A percentile compares a stretch with the other conserved stretches of the same genome.
Conservation (phyloP, 1,140 invertebrate genomes). For the Luehdorfia chinensis region DNA sequence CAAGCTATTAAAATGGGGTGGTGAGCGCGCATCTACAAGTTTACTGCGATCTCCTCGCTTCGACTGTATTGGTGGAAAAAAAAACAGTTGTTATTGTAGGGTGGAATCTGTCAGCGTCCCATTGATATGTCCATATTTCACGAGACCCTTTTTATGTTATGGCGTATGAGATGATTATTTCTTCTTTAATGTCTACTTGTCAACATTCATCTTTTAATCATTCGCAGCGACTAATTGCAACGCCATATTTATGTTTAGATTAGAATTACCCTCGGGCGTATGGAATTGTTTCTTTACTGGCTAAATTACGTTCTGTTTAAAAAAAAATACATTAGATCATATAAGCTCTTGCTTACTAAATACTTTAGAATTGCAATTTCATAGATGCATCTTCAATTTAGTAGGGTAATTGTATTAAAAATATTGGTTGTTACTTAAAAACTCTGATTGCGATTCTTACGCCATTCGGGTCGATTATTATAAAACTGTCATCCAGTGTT, state of each 20-base stretch:
- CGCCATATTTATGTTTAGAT: background rate
- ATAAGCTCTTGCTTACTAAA: no score
- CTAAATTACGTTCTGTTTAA: no score
- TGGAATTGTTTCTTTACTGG: no score
- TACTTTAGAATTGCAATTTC: no score
- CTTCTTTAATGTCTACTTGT: conserved; percentile 5
- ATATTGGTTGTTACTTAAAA: no score
- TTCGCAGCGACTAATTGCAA: background rate
- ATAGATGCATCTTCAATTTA: no score
- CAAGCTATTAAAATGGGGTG: conserved; percentile 64
- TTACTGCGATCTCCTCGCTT: conserved; percentile 38
- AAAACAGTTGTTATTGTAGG: conserved; percentile 28
- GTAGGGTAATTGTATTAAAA: no score
- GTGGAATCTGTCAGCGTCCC: conserved; percentile 34
- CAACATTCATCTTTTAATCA: conserved; percentile 11
- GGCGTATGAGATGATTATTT: conserved; percentile 16
- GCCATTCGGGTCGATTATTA: no score
- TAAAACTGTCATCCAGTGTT: no score
- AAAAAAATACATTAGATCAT: no score
- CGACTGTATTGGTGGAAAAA: conserved; percentile 39
- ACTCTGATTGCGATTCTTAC: no score
- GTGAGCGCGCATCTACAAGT: conserved; percentile 49
- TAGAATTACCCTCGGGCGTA: background rate
- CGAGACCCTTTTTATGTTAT: conserved; percentile 20
- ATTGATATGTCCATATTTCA: conserved; percentile 40